Base-by-base conservation (phyloP, 2,797 vertebrate species). In the Ciconia nigra region DNA sequence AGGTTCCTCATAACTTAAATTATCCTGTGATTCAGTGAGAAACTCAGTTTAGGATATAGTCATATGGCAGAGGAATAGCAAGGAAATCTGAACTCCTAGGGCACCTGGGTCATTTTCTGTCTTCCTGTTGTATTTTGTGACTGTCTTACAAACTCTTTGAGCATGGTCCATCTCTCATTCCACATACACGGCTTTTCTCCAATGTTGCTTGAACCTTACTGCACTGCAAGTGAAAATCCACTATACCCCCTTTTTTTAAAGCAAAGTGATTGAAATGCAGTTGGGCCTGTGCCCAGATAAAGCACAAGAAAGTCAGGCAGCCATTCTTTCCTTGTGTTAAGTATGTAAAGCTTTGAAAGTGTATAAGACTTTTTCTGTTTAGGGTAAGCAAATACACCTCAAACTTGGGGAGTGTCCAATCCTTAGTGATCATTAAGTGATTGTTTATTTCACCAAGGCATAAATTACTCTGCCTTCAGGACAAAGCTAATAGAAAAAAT, bases 401-500 rank as follows among this genome's bases (percentile, higher is more conserved):
- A 63, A 71, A 90, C 81, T 63, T 83, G 87, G 82, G 90, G 69
- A 96, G 67, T 69, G 80, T 91, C 92, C 93, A 95, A 66, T 76
- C 95, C 90, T 92, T 72, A 65, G 81, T 51, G 59, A 91, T 94
- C 87, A 70, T 70, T 77, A 88, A 79, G 70, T 84, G 65, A 93
- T 73, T 87, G 90, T 96, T 91, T 96, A 83, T 94, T 96, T 95
- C 94, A 84, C 80, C 52, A 66, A 55, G 69, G 80, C 73, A 92
- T 82, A 87, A 91, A 84, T 91, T 92, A 85, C 62, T 42, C 54
- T 87, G 94, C 95, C 92, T 96, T 93, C 82, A 97, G 95, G 93
- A 89, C 90, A 95, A 96, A 91, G 72, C 93, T 96, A 94, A 97
- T 95, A 97, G 94, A 95, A 97, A 97, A 96, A 91, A 93, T 94